Evolutionary conservation across 2,113 vertebrate species (phyloP).

Genomic region (Octodon degus): DNA sequence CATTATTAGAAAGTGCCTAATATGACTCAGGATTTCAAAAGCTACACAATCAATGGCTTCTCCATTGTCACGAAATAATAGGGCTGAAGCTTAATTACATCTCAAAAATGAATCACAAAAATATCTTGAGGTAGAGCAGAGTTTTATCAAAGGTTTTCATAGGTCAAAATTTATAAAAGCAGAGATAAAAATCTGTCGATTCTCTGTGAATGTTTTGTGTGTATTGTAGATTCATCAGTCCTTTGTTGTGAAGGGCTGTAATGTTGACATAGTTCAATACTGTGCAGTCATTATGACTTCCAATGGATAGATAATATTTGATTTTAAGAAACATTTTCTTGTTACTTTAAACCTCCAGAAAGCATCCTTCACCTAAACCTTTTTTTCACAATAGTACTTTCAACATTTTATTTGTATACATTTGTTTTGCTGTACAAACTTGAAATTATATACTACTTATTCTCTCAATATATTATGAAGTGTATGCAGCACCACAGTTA

Average conservation of each 20-base stretch:
- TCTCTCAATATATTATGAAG: background rate
- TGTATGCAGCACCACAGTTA: background rate
- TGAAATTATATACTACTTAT: background rate
- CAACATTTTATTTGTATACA: background rate
- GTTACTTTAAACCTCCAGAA: background rate
- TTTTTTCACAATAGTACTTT: background rate
- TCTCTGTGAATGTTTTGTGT: conserved; percentile 25
- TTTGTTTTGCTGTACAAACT: background rate
- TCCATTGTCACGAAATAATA: conserved; percentile 69
- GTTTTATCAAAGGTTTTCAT: conserved; percentile 65
- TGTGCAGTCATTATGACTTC: conserved; percentile 42
- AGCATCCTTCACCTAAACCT: background rate
- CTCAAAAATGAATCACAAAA: conserved; percentile 68
- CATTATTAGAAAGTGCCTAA: conserved; percentile 71
- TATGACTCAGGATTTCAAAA: conserved; percentile 64
- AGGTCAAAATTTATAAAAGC: conserved; percentile 61
- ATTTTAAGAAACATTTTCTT: conserved; percentile 44
- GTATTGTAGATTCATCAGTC: background rate
- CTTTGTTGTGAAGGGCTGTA: background rate
- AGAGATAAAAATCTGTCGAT: conserved; percentile 58
- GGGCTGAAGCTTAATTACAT: conserved; percentile 73
- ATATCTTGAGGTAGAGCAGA: conserved; percentile 31
- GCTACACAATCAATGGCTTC: conserved; percentile 61
- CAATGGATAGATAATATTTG: conserved; percentile 6
- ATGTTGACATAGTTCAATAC: background rate